phyloP scores from a whole-genome alignment of 1,140 invertebrate genomes.

The Drosophila ercepeae region DNA sequence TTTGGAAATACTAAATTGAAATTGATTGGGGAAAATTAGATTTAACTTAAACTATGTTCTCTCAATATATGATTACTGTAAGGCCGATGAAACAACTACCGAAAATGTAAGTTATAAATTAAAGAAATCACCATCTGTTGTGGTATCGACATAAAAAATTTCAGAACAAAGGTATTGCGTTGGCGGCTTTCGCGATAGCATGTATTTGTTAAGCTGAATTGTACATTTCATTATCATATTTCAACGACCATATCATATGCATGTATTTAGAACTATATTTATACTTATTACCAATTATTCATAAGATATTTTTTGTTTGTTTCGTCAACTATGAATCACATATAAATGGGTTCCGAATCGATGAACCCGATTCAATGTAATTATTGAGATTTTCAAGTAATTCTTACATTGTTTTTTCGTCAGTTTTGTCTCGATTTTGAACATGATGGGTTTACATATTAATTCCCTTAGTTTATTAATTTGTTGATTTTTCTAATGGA shows the following conservation, averaged over 20 bases:
- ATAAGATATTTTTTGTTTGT: conserved; percentile 40
- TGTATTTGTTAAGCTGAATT: conserved; percentile 23
- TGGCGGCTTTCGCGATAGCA: conserved; percentile 1
- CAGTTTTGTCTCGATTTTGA: conserved; percentile 40
- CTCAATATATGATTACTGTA: neutral
- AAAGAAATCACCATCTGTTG: conserved; percentile 7
- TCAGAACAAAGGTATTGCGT: conserved; percentile 15
- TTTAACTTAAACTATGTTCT: conserved; percentile 13
- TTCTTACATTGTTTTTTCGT: conserved; percentile 32
- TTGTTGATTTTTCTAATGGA: conserved; percentile 29
- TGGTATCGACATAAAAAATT: neutral
- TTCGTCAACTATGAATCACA: conserved; percentile 36
- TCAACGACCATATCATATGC: conserved; percentile 28
- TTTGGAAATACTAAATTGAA: conserved; percentile 13
- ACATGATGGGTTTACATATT: conserved; percentile 38
- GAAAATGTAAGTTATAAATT: neutral
- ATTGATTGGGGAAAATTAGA: conserved; percentile 2
- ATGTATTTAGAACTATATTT: conserved; percentile 35
- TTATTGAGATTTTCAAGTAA: conserved; percentile 25
- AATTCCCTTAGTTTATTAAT: conserved; percentile 38
- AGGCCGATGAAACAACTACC: conserved; percentile 4
- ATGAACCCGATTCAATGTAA: conserved; percentile 30
- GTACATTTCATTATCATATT: conserved; percentile 20
- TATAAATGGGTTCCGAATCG: conserved; percentile 24
- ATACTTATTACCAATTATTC: conserved; percentile 45